These are phyloP conservation scores for Polyommatus icarus DNA, from an alignment of 2,888 invertebrate species.

Conservation along the genomic window DNA sequence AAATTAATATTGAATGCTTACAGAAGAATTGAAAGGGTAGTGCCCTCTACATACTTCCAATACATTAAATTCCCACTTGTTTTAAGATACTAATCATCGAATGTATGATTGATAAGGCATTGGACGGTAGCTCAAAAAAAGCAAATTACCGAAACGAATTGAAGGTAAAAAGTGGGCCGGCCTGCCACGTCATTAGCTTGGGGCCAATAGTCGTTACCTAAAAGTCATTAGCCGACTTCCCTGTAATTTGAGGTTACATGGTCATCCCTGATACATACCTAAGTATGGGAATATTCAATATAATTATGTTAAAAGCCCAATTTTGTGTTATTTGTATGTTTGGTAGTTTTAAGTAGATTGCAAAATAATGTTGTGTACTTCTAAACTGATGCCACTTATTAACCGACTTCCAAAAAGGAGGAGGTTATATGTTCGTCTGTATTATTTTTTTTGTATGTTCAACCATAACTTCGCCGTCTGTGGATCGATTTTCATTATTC, in stretches of 20 bases:
- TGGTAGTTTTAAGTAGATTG: conserved; percentile 53
- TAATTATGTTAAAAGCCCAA: conserved; percentile 71
- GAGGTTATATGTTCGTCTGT: too few relatives aligned
- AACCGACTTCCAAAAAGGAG: too few relatives aligned
- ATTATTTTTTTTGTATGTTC: too few relatives aligned
- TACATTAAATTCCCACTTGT: background rate
- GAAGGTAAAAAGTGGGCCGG: conserved; percentile 74
- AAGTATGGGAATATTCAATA: conserved; percentile 45
- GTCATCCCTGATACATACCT: conserved; percentile 37
- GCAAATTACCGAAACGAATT: conserved; percentile 72
- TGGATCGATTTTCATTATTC: too few relatives aligned
- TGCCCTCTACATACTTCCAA: background rate
- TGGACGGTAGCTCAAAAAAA: conserved; percentile 61
- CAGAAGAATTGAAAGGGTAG: background rate
- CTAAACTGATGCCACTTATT: background rate
- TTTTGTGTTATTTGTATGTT: conserved; percentile 66
- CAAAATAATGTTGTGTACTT: conserved; percentile 46
- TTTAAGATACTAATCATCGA: background rate
- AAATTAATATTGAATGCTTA: too few relatives aligned
- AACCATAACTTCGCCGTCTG: too few relatives aligned
- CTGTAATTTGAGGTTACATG: conserved; percentile 67
- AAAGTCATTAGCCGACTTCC: conserved; percentile 79
- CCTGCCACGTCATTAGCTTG: conserved; percentile 69
- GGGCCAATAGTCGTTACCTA: conserved; percentile 78
- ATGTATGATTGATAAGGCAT: conserved; percentile 47